Conservation (phyloP, 1,140 invertebrate genomes). For the Saxidomus purpurata region DNA sequence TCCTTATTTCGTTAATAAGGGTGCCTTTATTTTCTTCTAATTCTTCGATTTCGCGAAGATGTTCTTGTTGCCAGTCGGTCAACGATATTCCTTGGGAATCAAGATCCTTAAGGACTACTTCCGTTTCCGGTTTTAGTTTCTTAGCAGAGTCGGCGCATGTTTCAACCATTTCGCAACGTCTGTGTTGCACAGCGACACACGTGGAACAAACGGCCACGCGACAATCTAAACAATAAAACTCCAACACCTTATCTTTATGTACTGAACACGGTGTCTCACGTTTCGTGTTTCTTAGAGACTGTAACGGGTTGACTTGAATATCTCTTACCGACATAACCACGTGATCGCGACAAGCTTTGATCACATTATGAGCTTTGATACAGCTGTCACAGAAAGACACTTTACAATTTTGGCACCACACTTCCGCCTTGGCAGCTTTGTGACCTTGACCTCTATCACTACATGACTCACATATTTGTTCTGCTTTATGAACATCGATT, state of each 20-base stretch:
- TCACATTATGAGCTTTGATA: slow-evolving; percentile 75
- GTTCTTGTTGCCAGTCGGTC: slow-evolving; percentile 72
- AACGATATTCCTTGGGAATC: slow-evolving; percentile 67
- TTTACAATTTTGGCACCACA: slow-evolving; percentile 76
- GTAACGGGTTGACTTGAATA: slow-evolving; percentile 71
- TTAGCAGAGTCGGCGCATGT: slow-evolving; percentile 72
- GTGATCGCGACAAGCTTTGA: slow-evolving; percentile 76
- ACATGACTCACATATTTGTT: slow-evolving; percentile 73
- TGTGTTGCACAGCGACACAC: slow-evolving; percentile 74
- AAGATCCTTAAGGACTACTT: slow-evolving; percentile 70
- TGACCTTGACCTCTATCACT: slow-evolving; percentile 57
- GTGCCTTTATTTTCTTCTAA: slow-evolving; percentile 69
- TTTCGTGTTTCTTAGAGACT: slow-evolving; percentile 68
- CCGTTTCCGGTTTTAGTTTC: slow-evolving; percentile 75
- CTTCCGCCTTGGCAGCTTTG: slow-evolving; percentile 67
- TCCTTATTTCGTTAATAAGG: slow-evolving; percentile 69
- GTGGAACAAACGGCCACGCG: slow-evolving; percentile 71
- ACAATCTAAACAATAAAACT: slow-evolving; percentile 77
- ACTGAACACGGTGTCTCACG: slow-evolving; percentile 73
- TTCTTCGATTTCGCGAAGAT: slow-evolving; percentile 71
- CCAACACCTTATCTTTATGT: slow-evolving; percentile 73
- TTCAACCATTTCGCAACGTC: slow-evolving; percentile 76
- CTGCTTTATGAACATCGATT: slow-evolving; percentile 70
- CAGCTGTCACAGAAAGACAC: slow-evolving; percentile 74
- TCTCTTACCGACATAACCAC: slow-evolving; percentile 71